Percentiles rank a stretch among this genome's conserved stretches.
These are phyloP conservation scores for Allygus modestus DNA, from an alignment of 2,888 invertebrate species.

Conservation along the genomic window DNA sequence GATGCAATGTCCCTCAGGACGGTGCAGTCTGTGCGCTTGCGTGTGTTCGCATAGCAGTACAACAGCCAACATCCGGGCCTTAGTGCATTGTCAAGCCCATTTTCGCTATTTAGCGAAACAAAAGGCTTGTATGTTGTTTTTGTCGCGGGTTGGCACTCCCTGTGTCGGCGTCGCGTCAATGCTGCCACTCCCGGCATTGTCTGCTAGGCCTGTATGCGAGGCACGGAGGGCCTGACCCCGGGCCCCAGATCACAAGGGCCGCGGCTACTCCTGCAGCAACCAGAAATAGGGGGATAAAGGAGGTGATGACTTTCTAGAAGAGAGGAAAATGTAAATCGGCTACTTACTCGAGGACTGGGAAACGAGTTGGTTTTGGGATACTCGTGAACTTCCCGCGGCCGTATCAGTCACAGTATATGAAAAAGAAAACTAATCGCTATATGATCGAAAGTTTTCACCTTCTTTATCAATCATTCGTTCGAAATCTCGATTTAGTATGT, in stretches of 20 bases:
- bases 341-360: not conserved
- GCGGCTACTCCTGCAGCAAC: not conserved
- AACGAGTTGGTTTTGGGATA: not conserved
- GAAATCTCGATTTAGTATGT: too few relatives aligned
- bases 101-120: conserved; percentile 35
- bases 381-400: not conserved
- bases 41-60: too few relatives aligned
- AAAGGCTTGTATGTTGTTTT: conserved; percentile 26
- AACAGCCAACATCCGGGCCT: not conserved
- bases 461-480: too few relatives aligned
- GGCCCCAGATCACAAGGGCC: not conserved
- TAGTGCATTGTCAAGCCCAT: not conserved
- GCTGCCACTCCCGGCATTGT: conserved; percentile 36
- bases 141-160: conserved; percentile 28
- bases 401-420: too few relatives aligned
- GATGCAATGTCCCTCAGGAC: too few relatives aligned
- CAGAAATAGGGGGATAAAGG: not conserved
- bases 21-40: too few relatives aligned
- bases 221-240: conserved; percentile 27
- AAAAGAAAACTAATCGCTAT: too few relatives aligned
- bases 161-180: conserved; percentile 14
- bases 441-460: too few relatives aligned
- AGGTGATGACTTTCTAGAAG: not conserved
- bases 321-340: not conserved
- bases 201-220: not conserved